phyloP scores from a whole-genome alignment of 2,797 vertebrate species.

The Hippopotamyrus pictus region DNA sequence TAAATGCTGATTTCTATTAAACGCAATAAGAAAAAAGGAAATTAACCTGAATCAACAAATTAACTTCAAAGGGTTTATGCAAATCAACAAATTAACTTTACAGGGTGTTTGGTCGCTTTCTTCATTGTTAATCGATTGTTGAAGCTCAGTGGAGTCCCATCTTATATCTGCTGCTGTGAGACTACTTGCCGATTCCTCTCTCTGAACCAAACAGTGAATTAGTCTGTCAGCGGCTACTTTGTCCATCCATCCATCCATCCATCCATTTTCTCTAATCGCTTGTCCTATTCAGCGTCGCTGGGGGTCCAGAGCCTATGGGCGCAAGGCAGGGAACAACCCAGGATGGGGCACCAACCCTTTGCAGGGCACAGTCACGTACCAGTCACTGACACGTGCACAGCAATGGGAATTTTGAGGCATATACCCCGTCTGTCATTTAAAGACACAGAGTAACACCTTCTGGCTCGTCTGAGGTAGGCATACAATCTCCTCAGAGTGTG shows the following conservation, averaged over 20 bases:
- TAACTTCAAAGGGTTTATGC: background rate
- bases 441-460: slow-evolving; percentile 17
- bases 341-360: background rate
- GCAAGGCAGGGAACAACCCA: background rate
- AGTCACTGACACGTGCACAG: background rate
- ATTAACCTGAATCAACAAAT: background rate
- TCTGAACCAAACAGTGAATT: background rate
- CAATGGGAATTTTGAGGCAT: background rate
- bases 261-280: background rate
- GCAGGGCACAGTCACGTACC: background rate
- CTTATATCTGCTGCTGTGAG: too few species aligned
- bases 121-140: background rate
- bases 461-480: slow-evolving; percentile 16
- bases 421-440: background rate
- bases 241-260: background rate
- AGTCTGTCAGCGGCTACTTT: background rate
- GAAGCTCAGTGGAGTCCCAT: background rate
- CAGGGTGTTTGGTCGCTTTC: background rate
- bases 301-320: background rate
- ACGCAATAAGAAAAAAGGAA: background rate
- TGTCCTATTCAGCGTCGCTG: background rate
- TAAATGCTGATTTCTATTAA: background rate
- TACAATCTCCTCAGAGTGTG: slow-evolving; percentile 27
- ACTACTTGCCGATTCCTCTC: background rate
- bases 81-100: background rate